Conservation (phyloP, 2,113 vertebrate species). For the Gobiocypris rarus region DNA sequence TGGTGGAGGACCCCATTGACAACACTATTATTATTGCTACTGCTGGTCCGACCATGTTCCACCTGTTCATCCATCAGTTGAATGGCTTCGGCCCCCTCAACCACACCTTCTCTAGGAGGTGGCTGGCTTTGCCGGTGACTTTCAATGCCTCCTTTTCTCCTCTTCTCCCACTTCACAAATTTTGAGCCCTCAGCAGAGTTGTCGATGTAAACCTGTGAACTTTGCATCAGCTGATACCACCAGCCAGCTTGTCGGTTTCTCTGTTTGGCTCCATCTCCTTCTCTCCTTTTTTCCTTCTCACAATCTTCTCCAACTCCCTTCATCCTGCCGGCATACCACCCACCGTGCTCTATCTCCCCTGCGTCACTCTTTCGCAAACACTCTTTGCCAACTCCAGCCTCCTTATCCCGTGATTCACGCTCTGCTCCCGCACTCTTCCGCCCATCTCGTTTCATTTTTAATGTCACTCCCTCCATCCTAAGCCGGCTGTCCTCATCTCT, state of each 20-base stretch:
- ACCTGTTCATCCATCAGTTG: constrained; percentile 67
- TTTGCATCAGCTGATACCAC: constrained; percentile 99
- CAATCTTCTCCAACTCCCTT: constrained; percentile 44
- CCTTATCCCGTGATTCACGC: not conserved
- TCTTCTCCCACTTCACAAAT: constrained; percentile 80
- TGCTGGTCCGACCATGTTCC: constrained; percentile 31
- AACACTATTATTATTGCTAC: constrained; percentile 37
- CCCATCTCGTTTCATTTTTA: constrained; percentile 28
- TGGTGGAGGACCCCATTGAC: constrained; percentile 4
- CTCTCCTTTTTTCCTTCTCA: constrained; percentile 58
- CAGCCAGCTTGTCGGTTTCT: constrained; percentile 86
- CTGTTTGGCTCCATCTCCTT: constrained; percentile 56
- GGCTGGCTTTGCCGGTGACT: constrained; percentile 70
- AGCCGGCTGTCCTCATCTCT: constrained; percentile 67
- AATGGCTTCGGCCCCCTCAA: constrained; percentile 90
- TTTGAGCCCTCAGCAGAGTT: constrained; percentile 81
- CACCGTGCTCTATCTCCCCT: constrained; percentile 53
- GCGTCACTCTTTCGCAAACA: constrained; percentile 18
- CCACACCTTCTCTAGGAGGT: constrained; percentile 87
- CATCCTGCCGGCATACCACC: constrained; percentile 41
- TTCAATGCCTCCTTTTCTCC: constrained; percentile 76
- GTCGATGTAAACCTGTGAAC: constrained; percentile 96
- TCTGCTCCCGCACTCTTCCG: constrained; percentile 2
- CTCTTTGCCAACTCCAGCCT: constrained; percentile 20
- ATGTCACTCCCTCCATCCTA: constrained; percentile 55